Conservation (phyloP, 2,797 vertebrate genomes). For the Loriculus beryllinus region DNA sequence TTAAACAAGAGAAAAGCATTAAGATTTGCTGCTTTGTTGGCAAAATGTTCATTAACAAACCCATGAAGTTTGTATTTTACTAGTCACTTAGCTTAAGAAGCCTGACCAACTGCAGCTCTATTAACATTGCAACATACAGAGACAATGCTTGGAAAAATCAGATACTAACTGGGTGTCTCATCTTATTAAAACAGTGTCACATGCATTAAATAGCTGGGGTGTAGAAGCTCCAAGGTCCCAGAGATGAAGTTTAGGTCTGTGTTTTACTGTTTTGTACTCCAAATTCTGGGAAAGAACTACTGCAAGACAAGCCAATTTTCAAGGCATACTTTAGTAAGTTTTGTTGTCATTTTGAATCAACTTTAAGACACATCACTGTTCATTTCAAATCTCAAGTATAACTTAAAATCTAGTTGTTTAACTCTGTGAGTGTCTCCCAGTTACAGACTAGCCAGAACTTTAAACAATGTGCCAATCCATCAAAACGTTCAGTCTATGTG, state of each 20-base stretch:
- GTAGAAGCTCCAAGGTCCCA: background rate
- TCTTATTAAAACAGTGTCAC: background rate
- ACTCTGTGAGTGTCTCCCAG: background rate
- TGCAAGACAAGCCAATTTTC: background rate
- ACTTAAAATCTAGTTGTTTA: background rate
- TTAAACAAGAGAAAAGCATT: background rate
- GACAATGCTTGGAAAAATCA: background rate
- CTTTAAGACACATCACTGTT: background rate
- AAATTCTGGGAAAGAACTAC: background rate
- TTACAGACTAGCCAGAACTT: background rate
- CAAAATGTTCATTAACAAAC: background rate
- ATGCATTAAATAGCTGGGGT: background rate
- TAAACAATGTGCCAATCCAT: background rate
- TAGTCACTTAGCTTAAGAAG: background rate
- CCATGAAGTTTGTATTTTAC: background rate
- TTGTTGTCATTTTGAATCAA: background rate
- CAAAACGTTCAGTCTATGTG: background rate
- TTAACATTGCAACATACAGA: background rate
- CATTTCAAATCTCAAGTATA: background rate
- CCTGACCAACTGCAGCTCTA: background rate
- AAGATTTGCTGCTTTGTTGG: background rate
- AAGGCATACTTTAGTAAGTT: background rate
- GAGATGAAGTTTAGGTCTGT: accelerated
- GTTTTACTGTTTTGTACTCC: background rate
- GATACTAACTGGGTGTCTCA: background rate